Conservation (phyloP, 2,888 invertebrate species). For the Eupithecia exiguata region DNA sequence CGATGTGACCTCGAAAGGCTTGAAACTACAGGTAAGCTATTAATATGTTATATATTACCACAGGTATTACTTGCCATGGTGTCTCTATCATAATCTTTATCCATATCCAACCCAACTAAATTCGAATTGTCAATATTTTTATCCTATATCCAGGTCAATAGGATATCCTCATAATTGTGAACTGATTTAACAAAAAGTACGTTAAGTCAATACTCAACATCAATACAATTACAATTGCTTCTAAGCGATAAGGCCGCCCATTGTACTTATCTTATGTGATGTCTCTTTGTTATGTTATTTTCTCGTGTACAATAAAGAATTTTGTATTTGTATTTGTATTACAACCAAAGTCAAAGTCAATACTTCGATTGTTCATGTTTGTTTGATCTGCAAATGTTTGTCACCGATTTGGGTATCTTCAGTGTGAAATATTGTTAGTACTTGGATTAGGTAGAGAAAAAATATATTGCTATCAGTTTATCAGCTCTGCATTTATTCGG, state of each 20-base stretch:
- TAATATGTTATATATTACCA: neutral
- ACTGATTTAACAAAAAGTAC: neutral
- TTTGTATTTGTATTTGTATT: no score
- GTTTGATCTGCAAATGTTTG: neutral
- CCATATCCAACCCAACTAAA: neutral
- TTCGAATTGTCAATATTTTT: neutral
- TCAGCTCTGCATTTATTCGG: neutral
- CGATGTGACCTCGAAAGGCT: constrained; percentile 54
- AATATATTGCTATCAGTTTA: neutral
- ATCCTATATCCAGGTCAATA: neutral
- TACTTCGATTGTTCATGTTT: neutral
- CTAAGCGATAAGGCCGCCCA: no score
- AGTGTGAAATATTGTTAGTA: no score
- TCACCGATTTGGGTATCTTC: neutral
- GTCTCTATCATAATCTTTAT: neutral
- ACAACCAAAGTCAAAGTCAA: no score
- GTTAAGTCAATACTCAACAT: no score
- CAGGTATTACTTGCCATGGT: neutral
- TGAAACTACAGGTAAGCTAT: neutral
- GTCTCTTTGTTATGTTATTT: no score
- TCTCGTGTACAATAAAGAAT: no score
- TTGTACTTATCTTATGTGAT: no score
- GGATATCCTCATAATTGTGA: neutral
- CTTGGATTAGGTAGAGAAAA: no score
- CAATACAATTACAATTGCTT: no score